phyloP scores from a whole-genome alignment of 2,113 vertebrate genomes.

The Dromaius novaehollandiae region DNA sequence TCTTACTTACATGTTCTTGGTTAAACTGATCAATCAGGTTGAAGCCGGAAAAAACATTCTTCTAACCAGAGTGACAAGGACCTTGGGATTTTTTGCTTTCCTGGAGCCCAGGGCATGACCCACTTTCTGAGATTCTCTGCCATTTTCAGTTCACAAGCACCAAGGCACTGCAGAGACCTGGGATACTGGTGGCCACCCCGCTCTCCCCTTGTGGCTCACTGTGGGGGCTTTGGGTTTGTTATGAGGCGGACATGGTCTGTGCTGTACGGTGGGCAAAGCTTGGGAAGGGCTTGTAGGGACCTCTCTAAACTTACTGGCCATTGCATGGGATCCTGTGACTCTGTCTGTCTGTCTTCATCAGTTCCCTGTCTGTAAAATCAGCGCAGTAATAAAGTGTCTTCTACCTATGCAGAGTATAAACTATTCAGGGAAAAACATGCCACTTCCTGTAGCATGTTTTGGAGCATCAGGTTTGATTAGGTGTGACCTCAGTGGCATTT shows the following conservation, averaged over 20 bases:
- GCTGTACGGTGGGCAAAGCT: neutral
- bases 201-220: neutral
- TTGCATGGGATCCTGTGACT: neutral
- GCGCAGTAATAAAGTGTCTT: neutral
- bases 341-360: neutral
- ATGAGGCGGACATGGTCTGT: neutral
- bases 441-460: neutral
- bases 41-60: neutral
- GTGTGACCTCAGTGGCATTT: neutral
- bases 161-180: neutral
- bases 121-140: neutral
- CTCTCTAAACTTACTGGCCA: neutral
- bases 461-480: neutral
- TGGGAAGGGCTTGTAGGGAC: neutral
- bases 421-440: neutral
- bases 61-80: neutral
- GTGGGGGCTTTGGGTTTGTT: neutral
- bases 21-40: neutral
- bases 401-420: neutral
- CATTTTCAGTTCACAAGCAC: neutral
- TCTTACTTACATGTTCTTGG: neutral
- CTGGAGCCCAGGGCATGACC: neutral
- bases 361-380: neutral
- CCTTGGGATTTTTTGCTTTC: neutral
- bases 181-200: neutral